A percentile compares a stretch with the other conserved stretches of the same genome.
These are phyloP conservation scores for Pipistrellus nathusii DNA, from an alignment of 2,797 vertebrate genomes.

Conservation along the genomic window DNA sequence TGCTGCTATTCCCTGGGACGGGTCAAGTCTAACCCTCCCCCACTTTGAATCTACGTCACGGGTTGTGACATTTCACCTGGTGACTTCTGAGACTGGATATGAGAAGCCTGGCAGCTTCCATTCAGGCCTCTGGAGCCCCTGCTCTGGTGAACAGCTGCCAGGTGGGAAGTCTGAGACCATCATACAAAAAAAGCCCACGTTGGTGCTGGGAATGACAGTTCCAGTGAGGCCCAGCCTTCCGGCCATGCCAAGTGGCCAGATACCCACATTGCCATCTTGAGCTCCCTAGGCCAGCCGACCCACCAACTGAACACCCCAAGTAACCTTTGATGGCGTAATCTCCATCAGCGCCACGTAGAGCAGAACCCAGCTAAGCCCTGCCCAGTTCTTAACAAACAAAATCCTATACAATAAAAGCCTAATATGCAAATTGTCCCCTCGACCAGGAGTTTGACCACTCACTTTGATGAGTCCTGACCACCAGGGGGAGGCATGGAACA, in stretches of 20 bases:
- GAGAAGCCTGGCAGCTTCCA: not conserved
- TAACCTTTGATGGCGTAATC: not conserved
- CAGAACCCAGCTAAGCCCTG: not conserved
- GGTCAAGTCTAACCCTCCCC: not conserved
- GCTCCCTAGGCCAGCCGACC: not conserved
- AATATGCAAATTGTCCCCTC: too few relatives aligned
- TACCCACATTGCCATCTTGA: not conserved
- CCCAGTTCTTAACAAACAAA: not conserved
- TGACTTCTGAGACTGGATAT: not conserved
- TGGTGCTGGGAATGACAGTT: not conserved
- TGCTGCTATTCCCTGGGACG: not conserved
- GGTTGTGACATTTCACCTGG: not conserved
- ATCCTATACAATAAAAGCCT: not conserved
- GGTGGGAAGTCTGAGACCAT: constrained; percentile 1
- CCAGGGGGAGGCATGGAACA: too few relatives aligned
- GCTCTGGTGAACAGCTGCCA: not conserved
- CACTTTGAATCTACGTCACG: not conserved
- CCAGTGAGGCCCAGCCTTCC: not conserved
- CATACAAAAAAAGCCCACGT: not conserved
- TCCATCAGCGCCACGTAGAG: not conserved
- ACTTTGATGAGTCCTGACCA: too few relatives aligned
- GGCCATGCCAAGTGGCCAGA: not conserved
- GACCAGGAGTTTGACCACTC: too few relatives aligned
- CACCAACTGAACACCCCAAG: not conserved
- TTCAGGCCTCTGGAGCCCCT: not conserved